Evolutionary conservation across 2,797 vertebrate genomes (phyloP).

Genomic region (Semotilus atromaculatus): DNA sequence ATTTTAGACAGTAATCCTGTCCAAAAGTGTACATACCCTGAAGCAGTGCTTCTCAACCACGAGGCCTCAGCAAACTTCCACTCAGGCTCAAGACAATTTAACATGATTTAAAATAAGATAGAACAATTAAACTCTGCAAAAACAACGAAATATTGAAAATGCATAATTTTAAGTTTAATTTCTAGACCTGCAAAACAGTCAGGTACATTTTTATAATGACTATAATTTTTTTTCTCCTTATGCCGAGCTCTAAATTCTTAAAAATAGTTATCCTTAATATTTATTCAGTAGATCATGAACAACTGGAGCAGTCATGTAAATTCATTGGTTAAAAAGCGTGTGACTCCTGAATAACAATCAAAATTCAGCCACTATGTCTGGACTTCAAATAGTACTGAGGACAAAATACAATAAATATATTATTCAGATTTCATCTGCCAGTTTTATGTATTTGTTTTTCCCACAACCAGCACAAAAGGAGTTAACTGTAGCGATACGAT

Average conservation of each 20-base stretch:
- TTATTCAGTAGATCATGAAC: background rate
- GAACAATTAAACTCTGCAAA: background rate
- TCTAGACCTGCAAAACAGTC: no score
- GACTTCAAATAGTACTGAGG: no score
- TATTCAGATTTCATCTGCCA: background rate
- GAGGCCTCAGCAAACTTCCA: background rate
- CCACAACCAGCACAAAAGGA: conserved; percentile 15
- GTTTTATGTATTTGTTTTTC: conserved; percentile 42
- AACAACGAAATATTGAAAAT: background rate
- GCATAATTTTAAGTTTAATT: no score
- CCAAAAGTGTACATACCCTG: background rate
- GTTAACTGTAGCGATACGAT: conserved; percentile 27
- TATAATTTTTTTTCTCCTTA: no score
- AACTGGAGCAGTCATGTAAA: background rate
- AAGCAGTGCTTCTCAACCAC: background rate
- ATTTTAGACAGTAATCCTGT: background rate
- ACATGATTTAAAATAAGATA: background rate
- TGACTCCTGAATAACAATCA: no score
- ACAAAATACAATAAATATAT: background rate
- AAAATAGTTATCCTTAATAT: background rate
- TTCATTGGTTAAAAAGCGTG: no score
- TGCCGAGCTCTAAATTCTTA: background rate
- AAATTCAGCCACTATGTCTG: no score
- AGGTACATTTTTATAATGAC: no score
- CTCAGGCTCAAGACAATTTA: background rate